These are phyloP conservation scores for Hippolais icterina DNA, from an alignment of 2,113 vertebrate species.

Conservation along the genomic window DNA sequence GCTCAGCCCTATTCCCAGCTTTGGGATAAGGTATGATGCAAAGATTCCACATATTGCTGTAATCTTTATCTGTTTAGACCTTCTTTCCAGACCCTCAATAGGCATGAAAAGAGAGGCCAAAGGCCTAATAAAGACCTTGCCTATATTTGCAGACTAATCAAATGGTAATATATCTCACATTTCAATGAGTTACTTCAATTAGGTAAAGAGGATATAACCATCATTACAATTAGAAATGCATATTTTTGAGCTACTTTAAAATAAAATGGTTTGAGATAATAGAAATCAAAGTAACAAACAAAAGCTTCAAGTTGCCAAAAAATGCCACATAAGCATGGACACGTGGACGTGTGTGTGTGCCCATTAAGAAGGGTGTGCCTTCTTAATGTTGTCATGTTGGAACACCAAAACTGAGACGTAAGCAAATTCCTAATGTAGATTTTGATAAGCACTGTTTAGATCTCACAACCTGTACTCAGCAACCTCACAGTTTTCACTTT, in stretches of 20 bases:
- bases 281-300: background rate
- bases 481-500: background rate
- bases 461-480: background rate
- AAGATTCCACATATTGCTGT: background rate
- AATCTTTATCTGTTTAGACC: background rate
- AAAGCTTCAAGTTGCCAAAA: background rate
- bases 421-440: accelerated
- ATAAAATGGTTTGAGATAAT: background rate
- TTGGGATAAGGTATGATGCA: background rate
- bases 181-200: background rate
- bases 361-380: too few relatives aligned
- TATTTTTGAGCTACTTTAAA: background rate
- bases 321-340: background rate
- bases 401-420: accelerated
- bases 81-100: background rate
- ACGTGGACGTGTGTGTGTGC: too few relatives aligned
- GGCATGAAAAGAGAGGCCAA: background rate
- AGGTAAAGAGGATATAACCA: background rate
- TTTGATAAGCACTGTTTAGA: background rate
- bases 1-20: background rate
- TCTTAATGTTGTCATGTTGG: accelerated
- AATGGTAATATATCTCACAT: background rate
- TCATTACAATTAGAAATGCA: background rate
- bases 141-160: background rate
- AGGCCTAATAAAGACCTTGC: background rate